Evolutionary conservation across 2,113 vertebrate genomes (phyloP), one percentile per base, ranked within the genome.

Genomic region (Danionella cerebrum): DNA sequence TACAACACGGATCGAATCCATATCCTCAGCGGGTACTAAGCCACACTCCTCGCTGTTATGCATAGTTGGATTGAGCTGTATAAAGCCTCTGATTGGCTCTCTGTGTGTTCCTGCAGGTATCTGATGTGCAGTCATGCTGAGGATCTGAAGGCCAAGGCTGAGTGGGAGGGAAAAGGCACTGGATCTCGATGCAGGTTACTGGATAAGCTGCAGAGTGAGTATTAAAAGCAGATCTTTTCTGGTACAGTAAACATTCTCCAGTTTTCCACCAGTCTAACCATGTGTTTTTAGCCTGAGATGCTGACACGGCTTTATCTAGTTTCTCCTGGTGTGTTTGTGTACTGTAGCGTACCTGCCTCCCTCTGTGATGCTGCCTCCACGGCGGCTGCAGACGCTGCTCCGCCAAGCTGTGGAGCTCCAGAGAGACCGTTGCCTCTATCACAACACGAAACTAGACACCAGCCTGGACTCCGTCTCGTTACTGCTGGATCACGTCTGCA

Each of bases 1-100:
- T 99, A 97, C 78, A 99, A 99, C 80, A 98, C 95, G 39, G 96
- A 99, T 72, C 93, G 96, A 70, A 98, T 99, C 88, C 96, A 98
- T 50, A 87, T 97, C 67, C 94, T 99, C 75, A 99, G 96, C 87
- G 96, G 96, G 96, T 99, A 93, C 45, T 12, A 10, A 45, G 14
- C 33, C n/a, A 29, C 9, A 19, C 25, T 2, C 64, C 35, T 47
- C n/a, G 13, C 11, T 38, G 7, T 22, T 11, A 2, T 36, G n/a
- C 21, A 4, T 21, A 45, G 16, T 19, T 7, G 18, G 10, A 4
- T 12, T 45, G 42, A 10, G 18, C 33, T 38, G 12, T 55, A 19
- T 9, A n/a, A 13, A 4, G 19, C 8, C 35, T 24, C 8, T 25
- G 29, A 51, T 70, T 76, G 63, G 48, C 44, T n/a, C n/a, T n/a